Evolutionary conservation across 2,888 invertebrate species (phyloP), one percentile per base, ranked within the genome.

Genomic region (Amiota minor): DNA sequence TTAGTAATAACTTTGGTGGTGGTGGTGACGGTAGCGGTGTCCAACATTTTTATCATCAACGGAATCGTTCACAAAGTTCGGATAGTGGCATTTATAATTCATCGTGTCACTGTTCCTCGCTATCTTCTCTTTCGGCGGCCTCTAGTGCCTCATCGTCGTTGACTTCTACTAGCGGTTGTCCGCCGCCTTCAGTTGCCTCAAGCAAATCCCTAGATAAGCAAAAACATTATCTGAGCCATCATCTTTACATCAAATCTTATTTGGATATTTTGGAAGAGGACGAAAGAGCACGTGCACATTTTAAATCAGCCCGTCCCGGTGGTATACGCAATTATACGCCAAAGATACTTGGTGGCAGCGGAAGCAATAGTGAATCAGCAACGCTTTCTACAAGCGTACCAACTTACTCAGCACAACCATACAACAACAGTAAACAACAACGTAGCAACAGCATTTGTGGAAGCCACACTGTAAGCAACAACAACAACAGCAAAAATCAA

Each of bases 311-410:
- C 87, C 92, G 91, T 80, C 91, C 90, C 72, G 92, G 93, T 16
- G 92, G 93, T 65, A 93, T 94, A 78, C 91, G 94, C 78, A 94
- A 94, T 87, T 94, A 94, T 79, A 94, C 93, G 20, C 94, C 94
- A 20, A 94, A 94, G 88, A 93, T 93, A 75, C 88, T 94, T 59
- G 91, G 92, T 35, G 86, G 77, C 56, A 9, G 50, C 76, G 65
- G 74, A 9, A 74, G 61, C 18, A 20, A 64, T 11, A 56, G 11
- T 20, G 73, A 67, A 12, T 74, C 56, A 56, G 46, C 77, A 12
- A 75, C 76, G 6, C 70, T 88, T 16, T 86, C 88, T 0, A 72
- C 82, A 2, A 86, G 86, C 77, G 87, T 83, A 2, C 86, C 88
- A 1, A 76, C 79, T 11, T 75, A 77, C 74, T 69, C 78, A 9